These are phyloP conservation scores for Micropoecilia bifurca DNA, from an alignment of 2,797 vertebrate species.

Conservation along the genomic window DNA sequence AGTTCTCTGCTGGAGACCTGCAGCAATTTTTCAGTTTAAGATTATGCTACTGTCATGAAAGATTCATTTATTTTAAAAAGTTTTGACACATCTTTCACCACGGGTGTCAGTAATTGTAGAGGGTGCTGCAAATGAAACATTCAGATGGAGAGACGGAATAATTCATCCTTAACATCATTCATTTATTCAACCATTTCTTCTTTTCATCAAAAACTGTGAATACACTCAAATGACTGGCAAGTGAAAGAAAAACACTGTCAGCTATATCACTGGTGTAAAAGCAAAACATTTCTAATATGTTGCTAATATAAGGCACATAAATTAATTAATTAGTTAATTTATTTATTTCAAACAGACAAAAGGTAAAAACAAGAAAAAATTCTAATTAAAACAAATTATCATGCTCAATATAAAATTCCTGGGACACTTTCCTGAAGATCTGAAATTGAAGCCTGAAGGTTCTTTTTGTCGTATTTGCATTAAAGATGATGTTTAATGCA, in stretches of 20 bases:
- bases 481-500: neutral
- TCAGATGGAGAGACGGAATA: neutral
- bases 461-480: conserved; percentile 19
- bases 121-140: neutral
- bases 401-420: conserved; percentile 73
- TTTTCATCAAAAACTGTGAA: neutral
- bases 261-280: neutral
- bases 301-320: neutral
- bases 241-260: neutral
- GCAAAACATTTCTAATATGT: neutral
- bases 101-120: neutral
- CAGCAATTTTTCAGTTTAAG: neutral
- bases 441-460: conserved; percentile 96
- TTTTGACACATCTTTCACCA: neutral
- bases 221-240: neutral
- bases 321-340: no score
- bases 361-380: no score
- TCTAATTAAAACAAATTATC: no score
- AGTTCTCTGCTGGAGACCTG: neutral
- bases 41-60: neutral
- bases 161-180: neutral
- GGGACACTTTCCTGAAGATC: conserved; percentile 99
- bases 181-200: neutral
- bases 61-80: neutral
- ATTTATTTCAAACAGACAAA: no score